A percentile compares a stretch with the other conserved stretches of the same genome.
Conservation (phyloP, 2,888 invertebrate species). For the Callinectes sapidus region DNA sequence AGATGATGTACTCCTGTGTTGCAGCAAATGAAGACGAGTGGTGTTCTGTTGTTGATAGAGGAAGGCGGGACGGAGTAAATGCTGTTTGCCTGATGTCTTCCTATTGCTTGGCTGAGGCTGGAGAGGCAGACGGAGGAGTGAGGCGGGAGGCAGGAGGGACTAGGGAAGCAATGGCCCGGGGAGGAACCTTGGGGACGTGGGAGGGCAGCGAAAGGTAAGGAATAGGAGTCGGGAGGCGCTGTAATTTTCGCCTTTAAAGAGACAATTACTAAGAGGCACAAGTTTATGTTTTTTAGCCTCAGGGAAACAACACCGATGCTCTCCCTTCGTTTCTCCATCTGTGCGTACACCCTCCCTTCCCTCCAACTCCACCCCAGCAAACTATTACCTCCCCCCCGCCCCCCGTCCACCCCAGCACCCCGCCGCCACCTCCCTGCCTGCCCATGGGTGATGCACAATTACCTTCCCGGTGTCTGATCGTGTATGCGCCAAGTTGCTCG, state of each 20-base stretch:
- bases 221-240: neutral
- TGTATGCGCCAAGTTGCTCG: conserved; percentile 31
- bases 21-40: neutral
- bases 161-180: neutral
- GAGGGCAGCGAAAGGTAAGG: neutral
- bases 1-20: neutral
- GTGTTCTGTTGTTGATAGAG: neutral
- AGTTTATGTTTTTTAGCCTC: neutral
- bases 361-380: neutral
- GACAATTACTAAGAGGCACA: neutral
- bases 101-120: neutral
- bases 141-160: neutral
- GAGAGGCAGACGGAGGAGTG: neutral
- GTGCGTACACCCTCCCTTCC: neutral
- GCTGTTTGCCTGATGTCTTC: neutral
- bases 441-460: conserved; percentile 20
- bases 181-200: neutral
- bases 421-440: neutral
- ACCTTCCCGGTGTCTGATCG: conserved; percentile 29
- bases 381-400: neutral
- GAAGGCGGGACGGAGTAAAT: neutral
- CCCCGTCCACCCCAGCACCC: neutral
- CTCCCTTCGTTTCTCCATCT: conserved; percentile 4
- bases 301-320: neutral
- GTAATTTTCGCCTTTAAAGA: neutral